These are phyloP conservation scores for Mionectes olivaceus DNA, from an alignment of 2,797 vertebrate genomes.

Conservation along the genomic window DNA sequence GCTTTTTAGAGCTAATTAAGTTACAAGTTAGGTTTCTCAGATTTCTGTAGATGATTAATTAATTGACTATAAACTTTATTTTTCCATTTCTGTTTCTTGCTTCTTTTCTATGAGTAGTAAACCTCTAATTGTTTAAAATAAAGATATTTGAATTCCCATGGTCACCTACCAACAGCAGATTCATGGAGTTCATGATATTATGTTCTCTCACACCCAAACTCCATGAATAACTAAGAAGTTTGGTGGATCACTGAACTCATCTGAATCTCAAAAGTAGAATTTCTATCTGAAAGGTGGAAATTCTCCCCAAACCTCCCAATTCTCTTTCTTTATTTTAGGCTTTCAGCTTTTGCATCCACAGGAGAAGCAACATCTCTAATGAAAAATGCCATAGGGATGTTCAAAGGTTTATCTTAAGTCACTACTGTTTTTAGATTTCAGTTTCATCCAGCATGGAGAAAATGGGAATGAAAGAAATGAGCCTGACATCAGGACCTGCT, in stretches of 20 bases:
- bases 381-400: neutral
- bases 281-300: neutral
- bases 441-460: neutral
- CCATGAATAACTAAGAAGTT: neutral
- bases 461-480: neutral
- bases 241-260: neutral
- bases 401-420: neutral
- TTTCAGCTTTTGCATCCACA: neutral
- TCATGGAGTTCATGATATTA: neutral
- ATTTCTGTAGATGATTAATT: neutral
- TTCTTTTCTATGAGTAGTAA: neutral
- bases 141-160: neutral
- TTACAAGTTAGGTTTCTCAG: neutral
- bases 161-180: neutral
- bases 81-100: neutral
- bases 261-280: neutral
- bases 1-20: neutral
- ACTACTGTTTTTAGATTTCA: neutral
- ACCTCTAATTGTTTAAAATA: neutral
- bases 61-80: neutral
- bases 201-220: neutral
- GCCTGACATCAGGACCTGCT: neutral
- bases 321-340: neutral
- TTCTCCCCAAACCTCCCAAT: neutral
- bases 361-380: neutral